These are phyloP conservation scores for Polietes domitor DNA, from an alignment of 2,888 invertebrate species.

Conservation along the genomic window DNA sequence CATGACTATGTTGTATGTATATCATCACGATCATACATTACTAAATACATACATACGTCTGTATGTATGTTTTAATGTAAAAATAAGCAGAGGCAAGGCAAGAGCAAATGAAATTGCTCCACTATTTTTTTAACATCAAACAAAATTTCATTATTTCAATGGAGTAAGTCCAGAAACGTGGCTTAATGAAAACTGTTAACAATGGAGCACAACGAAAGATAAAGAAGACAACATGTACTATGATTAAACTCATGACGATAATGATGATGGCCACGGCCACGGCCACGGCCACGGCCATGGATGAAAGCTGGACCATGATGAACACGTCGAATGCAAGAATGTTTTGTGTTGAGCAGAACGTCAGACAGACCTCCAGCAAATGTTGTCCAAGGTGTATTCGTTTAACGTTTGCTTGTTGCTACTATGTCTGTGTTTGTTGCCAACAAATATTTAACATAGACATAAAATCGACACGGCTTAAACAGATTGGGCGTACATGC, in stretches of 20 bases:
- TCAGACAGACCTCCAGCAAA: neutral
- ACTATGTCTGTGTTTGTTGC: slow-evolving; percentile 7
- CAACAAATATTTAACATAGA: slow-evolving; percentile 43
- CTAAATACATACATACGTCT: no score
- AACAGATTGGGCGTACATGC: slow-evolving; percentile 56
- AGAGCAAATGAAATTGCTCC: neutral
- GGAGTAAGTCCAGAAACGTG: slow-evolving; percentile 17
- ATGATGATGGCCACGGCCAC: slow-evolving; percentile 17
- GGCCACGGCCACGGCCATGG: slow-evolving; percentile 8
- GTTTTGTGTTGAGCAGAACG: neutral
- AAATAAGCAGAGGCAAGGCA: neutral
- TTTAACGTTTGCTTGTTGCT: neutral
- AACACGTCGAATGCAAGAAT: neutral
- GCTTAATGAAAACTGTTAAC: slow-evolving; percentile 52
- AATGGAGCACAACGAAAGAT: slow-evolving; percentile 56
- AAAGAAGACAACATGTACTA: slow-evolving; percentile 55
- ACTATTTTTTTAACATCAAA: neutral
- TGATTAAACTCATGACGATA: slow-evolving; percentile 24
- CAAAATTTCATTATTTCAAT: slow-evolving; percentile 32
- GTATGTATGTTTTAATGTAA: neutral
- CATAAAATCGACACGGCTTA: slow-evolving; percentile 62
- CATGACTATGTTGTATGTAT: neutral
- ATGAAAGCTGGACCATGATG: slow-evolving; percentile 12
- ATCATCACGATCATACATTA: no score
- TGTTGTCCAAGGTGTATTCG: slow-evolving; percentile 1